Evolutionary conservation across 2,888 invertebrate genomes (phyloP), one percentile per base, ranked within the genome.

Genomic region (Ophion ventricosus): DNA sequence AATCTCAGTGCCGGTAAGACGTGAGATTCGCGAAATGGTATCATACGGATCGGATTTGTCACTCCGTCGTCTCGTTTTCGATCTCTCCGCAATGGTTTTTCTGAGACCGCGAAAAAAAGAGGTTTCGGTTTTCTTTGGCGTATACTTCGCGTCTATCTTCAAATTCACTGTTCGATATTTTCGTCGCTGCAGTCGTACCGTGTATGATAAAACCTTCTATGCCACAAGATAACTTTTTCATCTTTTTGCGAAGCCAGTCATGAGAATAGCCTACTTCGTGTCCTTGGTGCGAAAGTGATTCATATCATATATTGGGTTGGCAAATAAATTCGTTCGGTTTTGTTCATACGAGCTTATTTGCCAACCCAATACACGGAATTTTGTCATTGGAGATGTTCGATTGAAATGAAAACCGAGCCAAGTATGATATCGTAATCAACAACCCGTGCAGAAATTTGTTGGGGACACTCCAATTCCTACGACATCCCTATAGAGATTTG

Each of bases 21-120:
- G 49, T 29, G 79, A 74, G 20, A 79, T 79, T 79, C 43, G 64
- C 69, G 63, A 70, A 70, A 59, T 70, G 64, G 70, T 75, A 83
- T 75, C 64, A 79, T 63, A 61, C 63, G 61, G 59, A 54, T 82
- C 59, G 72, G 26, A 70, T 77, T 77, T 77, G 61, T 67, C 78
- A 56, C 56, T 70, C 61, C 26, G 59, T 82, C 82, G 77, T 43
- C 59, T 82, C 77, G 67, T 43, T 23, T 82, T 70, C 54, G 74
- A 74, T 25, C 74, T 79, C 64, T 57, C 75, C 74, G 49, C 56
- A 57, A 14, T 74, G 63, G 69, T 73, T 43, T 54, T 77, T 57
- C 64, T 54, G 66, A 59, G 67, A 78, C 78, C 49, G 56, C 35
- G 14, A 73, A 61, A 73, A 80, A 79, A 79, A 72, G 10, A 63